Base-by-base conservation (phyloP, 37 sponge, comb jelly and placozoan genomes). In the Chondrosia reniformis region DNA sequence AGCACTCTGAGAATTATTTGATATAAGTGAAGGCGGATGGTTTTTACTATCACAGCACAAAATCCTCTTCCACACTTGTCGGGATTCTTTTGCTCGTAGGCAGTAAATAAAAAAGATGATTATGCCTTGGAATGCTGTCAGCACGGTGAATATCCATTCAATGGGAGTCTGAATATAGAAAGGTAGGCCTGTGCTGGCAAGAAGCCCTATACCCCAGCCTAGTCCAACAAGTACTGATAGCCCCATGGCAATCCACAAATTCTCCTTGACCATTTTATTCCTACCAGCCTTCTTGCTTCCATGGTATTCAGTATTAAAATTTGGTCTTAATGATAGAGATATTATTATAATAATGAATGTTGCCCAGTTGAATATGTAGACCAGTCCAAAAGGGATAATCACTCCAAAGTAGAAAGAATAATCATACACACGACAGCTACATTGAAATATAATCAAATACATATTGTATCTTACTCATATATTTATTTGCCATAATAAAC, bases 71-170 rank as follows among this genome's bases (percentile, higher is more conserved):
- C n/a, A n/a, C n/a, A n/a, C n/a, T n/a, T n/a, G n/a, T n/a, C n/a
- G n/a, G n/a, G n/a, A n/a, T 43, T 46, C 77, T 24, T 64, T 3
- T 19, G 80, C 62, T 54, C 80, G 77, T 15, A 69, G 72, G 24
- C 39, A 39, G 12, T 69, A 69, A 0, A 69, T 13, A 17, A 34
- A 12, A 40, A 69, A 69, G 10, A 69, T 36, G 72, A 39, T 17
- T 2, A 84, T 75, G 9, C 80, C 77, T 27, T 84, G 89, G 31
- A 67, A 19, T 21, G 49, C 49, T 30, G 64, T 77, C 24, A 88
- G 75, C 41, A 88, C 49, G 67, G 76, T 80, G 81, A 84, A 88
- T 49, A 88, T 34, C 61, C 84, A 88, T 46, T 86, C 81, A 56
- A 59, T 38, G 21, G 84, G 76, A 2, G 24, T 17, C 41, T 44